phyloP scores from a whole-genome alignment of 1,140 invertebrate genomes.

The Andrena cerasifolii region DNA sequence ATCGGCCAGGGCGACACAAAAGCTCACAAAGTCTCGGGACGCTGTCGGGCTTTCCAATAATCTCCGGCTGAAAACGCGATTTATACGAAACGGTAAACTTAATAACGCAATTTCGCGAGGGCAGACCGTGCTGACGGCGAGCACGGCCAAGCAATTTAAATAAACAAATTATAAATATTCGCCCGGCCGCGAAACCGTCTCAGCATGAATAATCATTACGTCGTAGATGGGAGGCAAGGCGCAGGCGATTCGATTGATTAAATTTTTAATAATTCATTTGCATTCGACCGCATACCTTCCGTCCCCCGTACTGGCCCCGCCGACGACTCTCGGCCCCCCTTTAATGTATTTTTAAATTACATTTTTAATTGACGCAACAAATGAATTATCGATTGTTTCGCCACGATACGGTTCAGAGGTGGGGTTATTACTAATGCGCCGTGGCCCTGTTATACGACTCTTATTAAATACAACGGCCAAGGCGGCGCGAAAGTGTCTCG shows the following conservation, averaged over 20 bases:
- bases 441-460: slow-evolving; percentile 47
- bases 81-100: slow-evolving; percentile 78
- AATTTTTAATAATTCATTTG: slow-evolving; percentile 83
- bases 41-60: slow-evolving; percentile 61
- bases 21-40: slow-evolving; percentile 48
- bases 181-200: slow-evolving; percentile 76
- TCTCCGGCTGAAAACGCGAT: slow-evolving; percentile 71
- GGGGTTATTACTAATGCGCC: slow-evolving; percentile 66
- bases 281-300: slow-evolving; percentile 74
- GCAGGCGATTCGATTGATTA: slow-evolving; percentile 81
- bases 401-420: slow-evolving; percentile 41
- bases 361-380: slow-evolving; percentile 78
- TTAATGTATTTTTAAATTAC: slow-evolving; percentile 80
- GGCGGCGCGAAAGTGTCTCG: slow-evolving; percentile 38
- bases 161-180: slow-evolving; percentile 83
- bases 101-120: slow-evolving; percentile 78
- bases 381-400: slow-evolving; percentile 77
- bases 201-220: slow-evolving; percentile 82
- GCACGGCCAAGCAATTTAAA: slow-evolving; percentile 78
- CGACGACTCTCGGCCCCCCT: slow-evolving; percentile 60
- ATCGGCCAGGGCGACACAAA: slow-evolving; percentile 22
- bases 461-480: slow-evolving; percentile 49
- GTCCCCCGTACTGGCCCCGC: slow-evolving; percentile 43
- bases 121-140: slow-evolving; percentile 68
- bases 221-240: slow-evolving; percentile 75